Evolutionary conservation across 2,888 invertebrate genomes (phyloP), one percentile per base, ranked within the genome.

Genomic region (Nemoura dubitans): DNA sequence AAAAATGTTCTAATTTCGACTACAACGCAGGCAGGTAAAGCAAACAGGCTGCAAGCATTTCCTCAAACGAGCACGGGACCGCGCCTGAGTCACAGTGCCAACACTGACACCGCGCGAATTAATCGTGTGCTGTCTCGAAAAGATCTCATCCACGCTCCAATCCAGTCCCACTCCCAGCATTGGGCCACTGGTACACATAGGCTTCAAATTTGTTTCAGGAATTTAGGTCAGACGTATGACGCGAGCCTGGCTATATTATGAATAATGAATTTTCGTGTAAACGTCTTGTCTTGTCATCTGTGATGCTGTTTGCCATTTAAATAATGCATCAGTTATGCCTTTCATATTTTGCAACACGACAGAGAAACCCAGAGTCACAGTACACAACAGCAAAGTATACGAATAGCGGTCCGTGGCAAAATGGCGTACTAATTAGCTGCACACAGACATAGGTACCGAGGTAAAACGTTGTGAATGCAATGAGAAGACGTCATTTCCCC

Each of bases 181-280:
- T 3, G 10, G 36, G 10, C 36, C 16, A 7, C 1, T 59, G 21
- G 59, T 59, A 21, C 59, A 59, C 21, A 10, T 59, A 59, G 78
- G 27, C 28, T 78, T 14, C n/a, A 78, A 78, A 78, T 3, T 28
- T 78, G 27, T 78, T 78, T 78, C 27, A n/a, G 78, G 78, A 78
- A 78, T 78, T 78, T 78, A 78, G 78, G 78, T 78, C 78, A 78
- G 26, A 78, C 27, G 28, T 25, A 28, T n/a, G 78, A 78, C 10
- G 78, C 78, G 10, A 78, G 59, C 21, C 78, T 78, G 28, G 5
- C 26, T 78, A 78, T 78, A 78, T 5, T 27, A 10, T 78, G 78
- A 78, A 78, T 78, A 78, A 78, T 78, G 78, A 28, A 78, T 21
- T 59, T 59, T 59, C 59, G 59, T 10, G 3, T 59, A 21, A 3